Base-by-base conservation (phyloP, 2,113 vertebrate genomes). In the Toxotes chatareus region DNA sequence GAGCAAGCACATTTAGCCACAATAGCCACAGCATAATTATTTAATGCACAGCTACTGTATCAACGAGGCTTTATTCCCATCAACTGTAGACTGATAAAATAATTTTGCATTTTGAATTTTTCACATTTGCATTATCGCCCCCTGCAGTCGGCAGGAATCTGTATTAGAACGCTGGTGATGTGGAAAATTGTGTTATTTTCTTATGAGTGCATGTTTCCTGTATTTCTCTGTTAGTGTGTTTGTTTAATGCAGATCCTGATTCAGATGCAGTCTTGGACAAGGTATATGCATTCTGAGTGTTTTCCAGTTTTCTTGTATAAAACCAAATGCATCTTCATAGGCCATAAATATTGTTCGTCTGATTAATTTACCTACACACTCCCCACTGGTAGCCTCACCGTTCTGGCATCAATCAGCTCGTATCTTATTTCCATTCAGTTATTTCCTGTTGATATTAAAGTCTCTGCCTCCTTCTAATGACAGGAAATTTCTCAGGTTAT, bases 381-480 rank as follows among this genome's bases (percentile, higher is more conserved):
- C 42, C 69, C 64, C 34, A 44, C 61, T 56, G 64, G 34, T 59
- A 14, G 12, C 19, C 9, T n/a, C 8, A n/a, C 17, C 1, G 2
- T 27, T 40, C 21, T 61, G 17, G 68, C 47, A 72, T 64, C 74
- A 76, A 47, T 79, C 70, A 85, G 34, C 55, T 11, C 3, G 0
- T 16, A 68, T 64, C 57, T 65, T 57, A 73, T 71, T 82, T 78
- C 42, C 61, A 47, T 40, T 56, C 61, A 1, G 19, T 76, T 66
- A 56, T 27, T 64, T 70, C 36, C 63, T 46, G 51, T 73, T 65
- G 19, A 74, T 71, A 21, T 73, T 76, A 23, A 67, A 51, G 67
- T 80, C 82, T 55, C 56, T 44, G 38, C 68, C 11, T 23, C 34
- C 34, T 56, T 80, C 12, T 59, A 63, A 63, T 61, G 31, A 70